phyloP scores from a whole-genome alignment of 1,140 invertebrate species.

The Scaptomyza hsui region DNA sequence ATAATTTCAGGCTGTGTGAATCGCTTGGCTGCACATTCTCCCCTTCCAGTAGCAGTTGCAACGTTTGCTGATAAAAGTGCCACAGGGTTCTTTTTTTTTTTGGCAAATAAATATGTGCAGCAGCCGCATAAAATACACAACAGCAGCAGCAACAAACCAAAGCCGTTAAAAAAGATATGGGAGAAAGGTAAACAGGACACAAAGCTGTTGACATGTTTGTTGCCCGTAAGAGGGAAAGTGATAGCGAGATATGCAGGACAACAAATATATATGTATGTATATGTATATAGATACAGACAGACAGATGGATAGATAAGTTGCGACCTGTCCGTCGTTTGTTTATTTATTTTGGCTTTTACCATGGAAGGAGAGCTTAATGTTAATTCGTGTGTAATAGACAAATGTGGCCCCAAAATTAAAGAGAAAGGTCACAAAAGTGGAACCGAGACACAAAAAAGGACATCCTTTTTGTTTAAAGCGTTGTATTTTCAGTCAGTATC shows the following conservation, averaged over 20 bases:
- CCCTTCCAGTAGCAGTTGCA: background rate
- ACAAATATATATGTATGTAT: constrained; percentile 13
- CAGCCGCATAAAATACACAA: constrained; percentile 58
- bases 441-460: constrained; percentile 9
- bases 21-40: constrained; percentile 26
- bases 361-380: constrained; percentile 40
- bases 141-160: constrained; percentile 35
- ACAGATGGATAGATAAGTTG: constrained; percentile 31
- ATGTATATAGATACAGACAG: constrained; percentile 38
- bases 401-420: constrained; percentile 49
- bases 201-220: constrained; percentile 69
- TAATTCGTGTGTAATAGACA: constrained; percentile 79
- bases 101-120: constrained; percentile 66
- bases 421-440: constrained; percentile 8
- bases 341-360: constrained; percentile 42
- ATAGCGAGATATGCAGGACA: constrained; percentile 1
- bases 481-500: constrained; percentile 10
- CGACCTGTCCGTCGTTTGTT: constrained; percentile 30
- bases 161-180: constrained; percentile 42
- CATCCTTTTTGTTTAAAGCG: constrained; percentile 12
- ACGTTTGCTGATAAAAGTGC: constrained; percentile 61
- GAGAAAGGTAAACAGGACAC: constrained; percentile 40
- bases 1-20: constrained; percentile 32
- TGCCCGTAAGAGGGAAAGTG: constrained; percentile 18
- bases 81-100: constrained; percentile 57